Percentiles rank a stretch among this genome's conserved stretches.
phyloP scores from a whole-genome alignment of 2,797 vertebrate species.

The Poecilia gillii region DNA sequence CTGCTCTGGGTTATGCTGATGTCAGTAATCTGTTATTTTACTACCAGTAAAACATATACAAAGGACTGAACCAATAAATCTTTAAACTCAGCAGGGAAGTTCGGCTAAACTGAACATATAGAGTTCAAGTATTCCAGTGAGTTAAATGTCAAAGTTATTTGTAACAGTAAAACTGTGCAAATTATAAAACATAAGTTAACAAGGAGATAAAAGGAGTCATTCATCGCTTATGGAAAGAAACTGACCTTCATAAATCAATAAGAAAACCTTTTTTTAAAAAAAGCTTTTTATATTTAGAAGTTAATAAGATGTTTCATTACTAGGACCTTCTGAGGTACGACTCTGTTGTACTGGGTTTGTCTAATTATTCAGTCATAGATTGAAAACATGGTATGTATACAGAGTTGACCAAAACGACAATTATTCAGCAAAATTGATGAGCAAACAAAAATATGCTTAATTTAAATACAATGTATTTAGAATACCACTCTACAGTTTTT shows the following conservation, averaged over 20 bases:
- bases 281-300: background rate
- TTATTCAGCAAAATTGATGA: background rate
- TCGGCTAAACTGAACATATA: background rate
- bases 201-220: background rate
- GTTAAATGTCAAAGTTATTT: too few species aligned
- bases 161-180: background rate
- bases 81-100: constrained; percentile 50
- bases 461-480: background rate
- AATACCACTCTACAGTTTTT: background rate
- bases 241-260: background rate
- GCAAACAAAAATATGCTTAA: background rate
- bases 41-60: constrained; percentile 43
- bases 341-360: too few species aligned
- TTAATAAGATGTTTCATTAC: too few species aligned
- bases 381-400: background rate
- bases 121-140: background rate
- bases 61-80: constrained; percentile 45
- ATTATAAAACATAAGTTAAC: background rate
- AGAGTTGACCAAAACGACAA: background rate
- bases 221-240: background rate
- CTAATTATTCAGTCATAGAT: background rate
- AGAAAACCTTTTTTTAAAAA: too few species aligned
- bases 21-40: constrained; percentile 9
- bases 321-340: too few species aligned
- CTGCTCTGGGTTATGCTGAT: constrained; percentile 18